Conservation (phyloP, 2,113 vertebrate genomes). For the Ondatra zibethicus region DNA sequence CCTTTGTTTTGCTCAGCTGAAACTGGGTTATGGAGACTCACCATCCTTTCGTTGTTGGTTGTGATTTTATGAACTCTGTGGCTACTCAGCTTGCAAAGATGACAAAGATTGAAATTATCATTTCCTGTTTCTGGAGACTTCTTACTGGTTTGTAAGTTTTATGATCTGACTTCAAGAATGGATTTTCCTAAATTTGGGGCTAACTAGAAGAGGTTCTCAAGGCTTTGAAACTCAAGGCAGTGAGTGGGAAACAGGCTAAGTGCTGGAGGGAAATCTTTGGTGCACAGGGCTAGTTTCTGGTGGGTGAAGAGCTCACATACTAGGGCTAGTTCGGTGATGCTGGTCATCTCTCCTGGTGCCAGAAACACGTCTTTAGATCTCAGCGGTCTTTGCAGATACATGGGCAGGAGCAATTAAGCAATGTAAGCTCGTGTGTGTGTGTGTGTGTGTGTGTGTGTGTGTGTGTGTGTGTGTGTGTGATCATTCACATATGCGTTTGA, state of each 20-base stretch:
- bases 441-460: neutral
- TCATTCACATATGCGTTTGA: conserved; percentile 12
- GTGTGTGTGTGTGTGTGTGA: neutral
- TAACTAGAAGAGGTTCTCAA: neutral
- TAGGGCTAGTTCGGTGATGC: conserved; percentile 25
- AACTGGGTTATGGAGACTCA: neutral
- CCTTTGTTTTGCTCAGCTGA: neutral
- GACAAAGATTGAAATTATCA: neutral
- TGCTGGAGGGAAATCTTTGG: neutral
- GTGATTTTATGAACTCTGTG: neutral
- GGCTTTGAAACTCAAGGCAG: neutral
- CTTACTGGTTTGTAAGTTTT: conserved; percentile 22
- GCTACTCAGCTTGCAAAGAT: neutral
- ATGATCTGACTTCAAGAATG: conserved; percentile 20
- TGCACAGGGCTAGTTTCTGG: conserved; percentile 41
- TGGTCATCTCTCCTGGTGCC: conserved; percentile 40
- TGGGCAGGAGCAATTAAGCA: conserved; percentile 43
- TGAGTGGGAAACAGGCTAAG: neutral
- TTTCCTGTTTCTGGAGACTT: neutral
- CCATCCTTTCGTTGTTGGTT: neutral
- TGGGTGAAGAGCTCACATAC: conserved; percentile 33
- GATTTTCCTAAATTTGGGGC: neutral
- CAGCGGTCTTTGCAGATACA: conserved; percentile 28
- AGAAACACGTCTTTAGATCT: conserved; percentile 64
- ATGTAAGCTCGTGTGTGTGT: neutral